Percentiles rank a stretch among this genome's conserved stretches.
Conservation (phyloP, 2,888 invertebrate species). For the Lissocephala sabroskyi region DNA sequence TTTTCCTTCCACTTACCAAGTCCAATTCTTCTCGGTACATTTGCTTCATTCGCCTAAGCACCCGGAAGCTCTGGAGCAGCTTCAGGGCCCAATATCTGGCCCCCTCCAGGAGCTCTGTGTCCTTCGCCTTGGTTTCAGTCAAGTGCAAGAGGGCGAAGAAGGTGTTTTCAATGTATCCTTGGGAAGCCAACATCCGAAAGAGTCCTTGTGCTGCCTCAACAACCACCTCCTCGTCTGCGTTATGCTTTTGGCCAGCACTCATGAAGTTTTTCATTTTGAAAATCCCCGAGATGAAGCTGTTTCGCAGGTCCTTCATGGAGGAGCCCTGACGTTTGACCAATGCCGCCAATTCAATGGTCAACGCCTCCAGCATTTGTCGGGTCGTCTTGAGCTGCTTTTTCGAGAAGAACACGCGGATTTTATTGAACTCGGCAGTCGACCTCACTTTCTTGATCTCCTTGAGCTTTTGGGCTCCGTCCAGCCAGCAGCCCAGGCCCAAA, state of each 20-base stretch:
- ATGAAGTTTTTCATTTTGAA: slow-evolving; percentile 67
- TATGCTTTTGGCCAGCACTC: slow-evolving; percentile 30
- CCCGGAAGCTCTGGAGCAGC: slow-evolving; percentile 59
- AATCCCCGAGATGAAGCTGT: slow-evolving; percentile 51
- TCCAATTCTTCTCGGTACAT: slow-evolving; percentile 64
- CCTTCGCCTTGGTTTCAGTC: slow-evolving; percentile 53
- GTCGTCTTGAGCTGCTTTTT: slow-evolving; percentile 29
- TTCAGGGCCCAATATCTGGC: slow-evolving; percentile 70
- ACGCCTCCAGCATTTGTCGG: slow-evolving; percentile 23
- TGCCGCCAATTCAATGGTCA: slow-evolving; percentile 36
- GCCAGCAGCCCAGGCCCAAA: slow-evolving; percentile 48
- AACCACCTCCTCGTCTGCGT: slow-evolving; percentile 38
- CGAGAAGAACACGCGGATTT: slow-evolving; percentile 43
- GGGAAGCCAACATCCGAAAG: slow-evolving; percentile 63
- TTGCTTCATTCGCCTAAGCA: slow-evolving; percentile 64
- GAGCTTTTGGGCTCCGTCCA: slow-evolving; percentile 47
- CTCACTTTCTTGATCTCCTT: slow-evolving; percentile 50
- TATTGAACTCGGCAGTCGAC: slow-evolving; percentile 44
- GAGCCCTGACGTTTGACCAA: slow-evolving; percentile 41
- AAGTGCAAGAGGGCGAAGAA: slow-evolving; percentile 62
- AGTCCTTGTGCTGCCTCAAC: slow-evolving; percentile 55
- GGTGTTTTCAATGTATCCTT: slow-evolving; percentile 65
- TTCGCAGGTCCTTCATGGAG: slow-evolving; percentile 50
- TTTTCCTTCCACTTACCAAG: slow-evolving; percentile 37
- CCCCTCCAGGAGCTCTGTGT: slow-evolving; percentile 40